phyloP scores from a whole-genome alignment of 1,140 invertebrate genomes.

The Ceratitis capitata region DNA sequence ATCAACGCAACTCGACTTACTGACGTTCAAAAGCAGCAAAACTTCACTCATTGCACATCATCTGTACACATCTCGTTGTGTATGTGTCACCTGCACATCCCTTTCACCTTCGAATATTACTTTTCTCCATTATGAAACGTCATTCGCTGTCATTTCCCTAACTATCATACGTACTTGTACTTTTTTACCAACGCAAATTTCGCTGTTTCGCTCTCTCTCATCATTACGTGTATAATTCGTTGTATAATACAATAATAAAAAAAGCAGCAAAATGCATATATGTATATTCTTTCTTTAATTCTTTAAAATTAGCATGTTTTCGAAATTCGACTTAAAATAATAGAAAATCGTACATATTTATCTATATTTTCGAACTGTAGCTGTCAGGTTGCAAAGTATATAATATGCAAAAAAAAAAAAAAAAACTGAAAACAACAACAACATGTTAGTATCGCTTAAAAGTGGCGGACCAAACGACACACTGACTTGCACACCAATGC shows the following conservation, averaged over 20 bases:
- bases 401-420: not conserved
- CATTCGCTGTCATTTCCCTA: not conserved
- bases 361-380: conserved; percentile 8
- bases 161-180: no score
- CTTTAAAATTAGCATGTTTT: not conserved
- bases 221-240: conserved; percentile 22
- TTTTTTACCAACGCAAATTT: not conserved
- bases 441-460: not conserved
- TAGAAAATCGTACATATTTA: not conserved
- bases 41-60: not conserved
- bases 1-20: not conserved
- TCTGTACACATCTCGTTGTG: not conserved
- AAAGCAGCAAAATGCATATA: not conserved
- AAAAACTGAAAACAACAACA: not conserved
- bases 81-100: not conserved
- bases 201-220: not conserved
- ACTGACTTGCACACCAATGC: not conserved
- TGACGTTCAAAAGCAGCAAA: no score
- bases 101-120: not conserved
- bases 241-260: not conserved
- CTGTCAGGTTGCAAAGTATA: not conserved
- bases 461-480: not conserved
- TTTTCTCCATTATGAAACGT: no score
- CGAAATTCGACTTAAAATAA: not conserved
- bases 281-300: not conserved